A percentile compares a stretch with the other conserved stretches of the same genome.
Evolutionary conservation across 2,888 invertebrate species (phyloP).

Genomic region (Rapana venosa): DNA sequence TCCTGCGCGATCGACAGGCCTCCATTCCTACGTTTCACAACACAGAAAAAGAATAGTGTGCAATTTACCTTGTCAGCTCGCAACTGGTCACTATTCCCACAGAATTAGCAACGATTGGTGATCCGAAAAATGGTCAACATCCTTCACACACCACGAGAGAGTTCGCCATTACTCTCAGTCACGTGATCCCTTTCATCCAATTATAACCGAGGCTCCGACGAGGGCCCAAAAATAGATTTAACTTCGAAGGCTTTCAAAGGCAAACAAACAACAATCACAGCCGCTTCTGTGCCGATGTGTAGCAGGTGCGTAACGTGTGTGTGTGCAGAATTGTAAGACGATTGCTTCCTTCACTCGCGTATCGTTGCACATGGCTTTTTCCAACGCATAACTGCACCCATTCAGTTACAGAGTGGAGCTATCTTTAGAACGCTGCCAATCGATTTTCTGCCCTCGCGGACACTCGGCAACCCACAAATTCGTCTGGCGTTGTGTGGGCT

Average conservation of each 20-base stretch:
- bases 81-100: conserved; percentile 9
- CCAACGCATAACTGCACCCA: conserved; percentile 29
- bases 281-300: not conserved
- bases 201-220: conserved; percentile 51
- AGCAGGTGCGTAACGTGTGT: not conserved
- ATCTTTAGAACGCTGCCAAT: conserved; percentile 39
- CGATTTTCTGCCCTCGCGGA: conserved; percentile 36
- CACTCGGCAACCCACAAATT: conserved; percentile 28
- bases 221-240: conserved; percentile 44
- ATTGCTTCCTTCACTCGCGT: not conserved
- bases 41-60: not conserved
- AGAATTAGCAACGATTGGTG: conserved; percentile 23
- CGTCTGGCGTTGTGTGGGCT: not conserved
- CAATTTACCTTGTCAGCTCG: conserved; percentile 34
- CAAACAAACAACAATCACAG: conserved; percentile 35
- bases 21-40: not conserved
- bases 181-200: conserved; percentile 53
- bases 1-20: not conserved
- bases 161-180: conserved; percentile 54
- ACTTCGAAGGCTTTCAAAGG: conserved; percentile 40
- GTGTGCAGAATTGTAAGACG: not conserved
- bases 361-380: not conserved
- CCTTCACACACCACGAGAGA: conserved; percentile 39
- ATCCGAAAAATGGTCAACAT: conserved; percentile 45
- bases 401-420: conserved; percentile 31